Conservation (phyloP, 2,888 invertebrate species). For the Limulus polyphemus region DNA sequence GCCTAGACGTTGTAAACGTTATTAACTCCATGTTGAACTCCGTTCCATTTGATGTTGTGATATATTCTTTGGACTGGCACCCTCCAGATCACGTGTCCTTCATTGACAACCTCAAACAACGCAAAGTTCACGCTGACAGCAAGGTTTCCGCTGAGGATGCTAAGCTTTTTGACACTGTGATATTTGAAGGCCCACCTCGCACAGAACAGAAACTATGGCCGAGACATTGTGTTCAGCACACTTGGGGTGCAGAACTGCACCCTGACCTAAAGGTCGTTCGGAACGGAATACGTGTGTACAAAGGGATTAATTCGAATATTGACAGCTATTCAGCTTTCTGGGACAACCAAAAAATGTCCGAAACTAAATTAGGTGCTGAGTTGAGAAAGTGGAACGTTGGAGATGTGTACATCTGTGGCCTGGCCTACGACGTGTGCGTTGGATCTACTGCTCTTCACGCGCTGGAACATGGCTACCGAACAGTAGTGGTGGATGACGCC, state of each 20-base stretch:
- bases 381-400: slow-evolving; percentile 66
- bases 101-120: slow-evolving; percentile 72
- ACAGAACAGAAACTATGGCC: slow-evolving; percentile 84
- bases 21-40: slow-evolving; percentile 72
- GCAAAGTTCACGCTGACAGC: slow-evolving; percentile 59
- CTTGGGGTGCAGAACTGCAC: slow-evolving; percentile 89
- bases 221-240: slow-evolving; percentile 85
- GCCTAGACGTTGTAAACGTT: slow-evolving; percentile 76
- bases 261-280: slow-evolving; percentile 61
- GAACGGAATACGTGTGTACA: slow-evolving; percentile 65
- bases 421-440: slow-evolving; percentile 92
- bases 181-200: slow-evolving; percentile 67
- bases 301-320: slow-evolving; percentile 85
- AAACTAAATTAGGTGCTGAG: slow-evolving; percentile 69
- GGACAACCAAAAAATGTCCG: slow-evolving; percentile 85
- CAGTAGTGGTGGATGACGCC: slow-evolving; percentile 78
- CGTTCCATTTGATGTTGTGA: slow-evolving; percentile 70
- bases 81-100: slow-evolving; percentile 92
- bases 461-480: slow-evolving; percentile 77
- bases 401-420: slow-evolving; percentile 85
- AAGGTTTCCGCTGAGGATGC: slow-evolving; percentile 61
- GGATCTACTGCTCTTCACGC: slow-evolving; percentile 35
- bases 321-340: slow-evolving; percentile 97
- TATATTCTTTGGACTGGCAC: slow-evolving; percentile 96
- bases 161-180: slow-evolving; percentile 69